Evolutionary conservation across 1,140 invertebrate genomes (phyloP), one percentile per base, ranked within the genome.

Genomic region (Plodia interpunctella): DNA sequence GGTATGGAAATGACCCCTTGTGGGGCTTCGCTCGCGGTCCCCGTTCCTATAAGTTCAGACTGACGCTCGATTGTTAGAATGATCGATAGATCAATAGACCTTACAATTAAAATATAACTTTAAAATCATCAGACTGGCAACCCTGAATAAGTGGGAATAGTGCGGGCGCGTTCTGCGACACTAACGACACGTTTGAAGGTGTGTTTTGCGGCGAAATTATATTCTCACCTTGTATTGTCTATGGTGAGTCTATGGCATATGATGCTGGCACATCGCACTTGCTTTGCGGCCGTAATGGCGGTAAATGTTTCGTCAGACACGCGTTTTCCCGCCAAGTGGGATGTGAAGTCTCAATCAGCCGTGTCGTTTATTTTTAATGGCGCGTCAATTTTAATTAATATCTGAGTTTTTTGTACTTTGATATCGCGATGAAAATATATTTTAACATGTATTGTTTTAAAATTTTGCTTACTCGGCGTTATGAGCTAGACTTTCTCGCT

Each of bases 191-290:
- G 38, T 44, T 44, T 44, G 38, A 44, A 44, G 38, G 38, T 44
- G 38, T 44, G n/a, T 44, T 15, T 44, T 44, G 38, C 38, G 38
- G 38, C 38, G 38, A 44, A 44, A 44, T 44, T 44, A 44, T 44
- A 44, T 44, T 44, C 38, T 44, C 38, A 44, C 38, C 38, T 44
- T 44, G 38, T n/a, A 44, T 44, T 44, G 38, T 44, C 38, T 44
- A 44, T 44, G 30, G 30, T 32, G 9, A 32, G 21, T 25, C 30
- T 32, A 11, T 32, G 38, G 38, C 38, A 17, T 9, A 13, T 35
- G 32, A 35, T 44, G 38, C 13, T 15, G n/a, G 38, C 38, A 44
- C 38, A 44, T 44, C 38, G 38, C 38, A 44, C 38, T 44, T 44
- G 38, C 38, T 44, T 44, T 44, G 38, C 38, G 13, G 2, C 6